phyloP scores from a whole-genome alignment of 2,888 invertebrate genomes.

The Synergus japonicus region DNA sequence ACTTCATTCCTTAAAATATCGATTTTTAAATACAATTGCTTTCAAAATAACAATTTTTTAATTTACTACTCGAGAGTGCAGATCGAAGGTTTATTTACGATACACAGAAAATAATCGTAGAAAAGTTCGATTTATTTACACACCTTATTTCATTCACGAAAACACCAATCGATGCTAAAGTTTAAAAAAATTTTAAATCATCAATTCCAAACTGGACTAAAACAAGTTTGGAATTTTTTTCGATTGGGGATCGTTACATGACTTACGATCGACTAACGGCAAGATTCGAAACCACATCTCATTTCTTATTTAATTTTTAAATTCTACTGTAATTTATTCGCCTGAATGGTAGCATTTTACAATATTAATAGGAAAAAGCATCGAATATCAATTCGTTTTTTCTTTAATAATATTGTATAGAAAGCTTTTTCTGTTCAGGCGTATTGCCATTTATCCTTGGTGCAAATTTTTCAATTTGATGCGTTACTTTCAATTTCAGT shows the following conservation, averaged over 20 bases:
- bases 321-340: background rate
- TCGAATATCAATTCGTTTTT: too few relatives aligned
- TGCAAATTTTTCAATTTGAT: background rate
- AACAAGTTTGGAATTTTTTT: background rate
- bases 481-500: background rate
- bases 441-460: background rate
- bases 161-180: conserved; percentile 5
- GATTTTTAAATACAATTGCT: background rate
- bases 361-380: too few relatives aligned
- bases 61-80: conserved; percentile 15
- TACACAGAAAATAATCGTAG: conserved; percentile 9
- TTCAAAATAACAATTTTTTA: background rate
- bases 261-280: conserved; percentile 8
- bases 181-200: background rate
- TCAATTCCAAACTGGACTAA: background rate
- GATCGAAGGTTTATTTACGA: conserved; percentile 1
- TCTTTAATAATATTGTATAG: too few relatives aligned
- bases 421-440: too few relatives aligned
- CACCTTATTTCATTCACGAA: background rate
- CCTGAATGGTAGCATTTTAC: too few relatives aligned
- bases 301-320: background rate
- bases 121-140: conserved; percentile 32
- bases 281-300: conserved; percentile 1
- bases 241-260: conserved; percentile 9
- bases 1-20: background rate